Conservation (phyloP, 2,797 vertebrate genomes). For the Chrysocyon brachyurus region DNA sequence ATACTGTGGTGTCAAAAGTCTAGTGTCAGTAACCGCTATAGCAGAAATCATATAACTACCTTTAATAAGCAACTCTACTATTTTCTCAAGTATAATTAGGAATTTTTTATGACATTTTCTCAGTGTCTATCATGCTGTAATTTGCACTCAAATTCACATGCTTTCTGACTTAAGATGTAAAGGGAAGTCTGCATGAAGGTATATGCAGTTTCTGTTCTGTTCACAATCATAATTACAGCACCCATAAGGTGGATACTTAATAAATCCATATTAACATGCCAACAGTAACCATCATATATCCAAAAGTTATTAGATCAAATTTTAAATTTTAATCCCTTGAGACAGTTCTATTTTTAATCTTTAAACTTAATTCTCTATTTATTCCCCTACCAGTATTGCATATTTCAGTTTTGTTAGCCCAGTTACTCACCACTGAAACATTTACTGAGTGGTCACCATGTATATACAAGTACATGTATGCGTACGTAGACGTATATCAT, state of each 20-base stretch:
- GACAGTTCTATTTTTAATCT: conserved; percentile 20
- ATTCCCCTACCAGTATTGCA: not conserved
- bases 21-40: not conserved
- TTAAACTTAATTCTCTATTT: not conserved
- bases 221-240: not conserved
- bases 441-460: not conserved
- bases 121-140: not conserved
- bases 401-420: not conserved
- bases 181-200: not conserved
- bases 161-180: conserved; percentile 22
- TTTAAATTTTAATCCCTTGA: conserved; percentile 36
- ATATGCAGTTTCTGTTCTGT: not conserved
- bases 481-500: not conserved
- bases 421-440: not conserved
- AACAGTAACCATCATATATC: not conserved
- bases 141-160: not conserved
- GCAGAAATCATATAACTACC: not conserved
- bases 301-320: not conserved
- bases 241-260: not conserved
- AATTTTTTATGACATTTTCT: not conserved
- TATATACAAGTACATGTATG: not conserved
- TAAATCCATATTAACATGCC: not conserved
- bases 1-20: not conserved
- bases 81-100: not conserved
- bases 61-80: not conserved